A percentile compares a stretch with the other conserved stretches of the same genome.
phyloP scores from a whole-genome alignment of 2,888 invertebrate genomes.

The Melieria crassipennis region DNA sequence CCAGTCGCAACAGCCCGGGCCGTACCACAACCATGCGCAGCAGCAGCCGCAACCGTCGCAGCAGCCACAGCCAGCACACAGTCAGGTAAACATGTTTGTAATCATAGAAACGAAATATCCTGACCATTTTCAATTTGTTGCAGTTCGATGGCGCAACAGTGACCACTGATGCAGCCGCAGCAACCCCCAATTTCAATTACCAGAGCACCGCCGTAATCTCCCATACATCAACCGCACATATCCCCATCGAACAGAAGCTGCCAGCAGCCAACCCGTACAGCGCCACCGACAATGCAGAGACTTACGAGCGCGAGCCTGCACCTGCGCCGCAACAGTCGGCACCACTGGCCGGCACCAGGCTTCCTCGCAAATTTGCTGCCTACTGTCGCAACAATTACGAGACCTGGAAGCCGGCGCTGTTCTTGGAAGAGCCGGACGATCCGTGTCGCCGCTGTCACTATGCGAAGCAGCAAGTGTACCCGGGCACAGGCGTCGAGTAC shows the following conservation, averaged over 20 bases:
- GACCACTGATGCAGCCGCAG: background rate
- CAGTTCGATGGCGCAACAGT: background rate
- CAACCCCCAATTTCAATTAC: background rate
- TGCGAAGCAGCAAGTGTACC: conserved; percentile 62
- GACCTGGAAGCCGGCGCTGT: conserved; percentile 64
- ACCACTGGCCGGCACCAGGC: conserved; percentile 52
- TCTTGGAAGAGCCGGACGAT: conserved; percentile 64
- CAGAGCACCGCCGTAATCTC: background rate
- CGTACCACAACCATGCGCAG: conserved; percentile 38
- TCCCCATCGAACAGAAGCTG: conserved; percentile 46
- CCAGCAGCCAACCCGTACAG: conserved; percentile 34
- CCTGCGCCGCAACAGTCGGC: conserved; percentile 3
- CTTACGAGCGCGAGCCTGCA: conserved; percentile 35
- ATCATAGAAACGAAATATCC: background rate
- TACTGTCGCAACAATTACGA: conserved; percentile 63
- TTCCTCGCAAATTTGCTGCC: conserved; percentile 61
- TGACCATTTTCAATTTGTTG: background rate
- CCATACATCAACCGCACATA: background rate
- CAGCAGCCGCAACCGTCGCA: conserved; percentile 13
- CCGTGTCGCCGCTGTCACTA: conserved; percentile 62
- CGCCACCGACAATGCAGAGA: conserved; percentile 26
- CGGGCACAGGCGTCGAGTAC: conserved; percentile 60
- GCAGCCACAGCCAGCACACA: background rate
- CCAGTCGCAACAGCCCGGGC: conserved; percentile 33
- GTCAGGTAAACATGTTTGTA: background rate